Percentiles rank a stretch among this genome's conserved stretches.
phyloP scores from a whole-genome alignment of 2,797 vertebrate genomes.

The Microctenopoma lineatum region DNA sequence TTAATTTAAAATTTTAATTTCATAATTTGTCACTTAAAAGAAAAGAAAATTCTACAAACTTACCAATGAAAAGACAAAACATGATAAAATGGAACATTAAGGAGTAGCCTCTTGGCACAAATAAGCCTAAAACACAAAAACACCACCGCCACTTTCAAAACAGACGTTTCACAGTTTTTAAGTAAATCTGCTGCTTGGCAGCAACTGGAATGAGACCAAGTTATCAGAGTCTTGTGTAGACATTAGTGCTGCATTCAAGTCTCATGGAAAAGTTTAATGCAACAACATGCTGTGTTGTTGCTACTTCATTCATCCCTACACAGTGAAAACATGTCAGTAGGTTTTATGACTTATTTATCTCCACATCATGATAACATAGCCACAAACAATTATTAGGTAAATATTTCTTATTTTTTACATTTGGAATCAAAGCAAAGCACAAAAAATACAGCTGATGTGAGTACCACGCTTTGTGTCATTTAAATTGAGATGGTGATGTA shows the following conservation, averaged over 20 bases:
- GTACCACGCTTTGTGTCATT: no score
- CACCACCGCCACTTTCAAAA: slow-evolving; percentile 3
- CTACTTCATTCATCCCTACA: no score
- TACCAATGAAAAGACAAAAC: slow-evolving; percentile 10
- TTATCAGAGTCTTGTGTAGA: neutral
- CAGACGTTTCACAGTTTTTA: slow-evolving; percentile 65
- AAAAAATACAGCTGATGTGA: neutral
- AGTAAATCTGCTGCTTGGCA: slow-evolving; percentile 33
- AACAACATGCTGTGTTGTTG: neutral
- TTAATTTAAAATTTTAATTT: slow-evolving; percentile 12
- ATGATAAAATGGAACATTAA: slow-evolving; percentile 30
- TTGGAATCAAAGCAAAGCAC: neutral
- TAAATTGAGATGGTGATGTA: neutral
- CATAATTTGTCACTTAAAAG: neutral
- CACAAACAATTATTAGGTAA: no score
- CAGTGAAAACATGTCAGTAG: no score
- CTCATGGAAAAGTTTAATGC: neutral
- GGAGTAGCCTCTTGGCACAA: slow-evolving; percentile 32
- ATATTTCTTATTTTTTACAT: neutral
- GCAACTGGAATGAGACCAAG: slow-evolving; percentile 15
- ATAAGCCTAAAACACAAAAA: neutral
- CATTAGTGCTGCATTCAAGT: slow-evolving; percentile 31
- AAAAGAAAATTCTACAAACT: neutral
- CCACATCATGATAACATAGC: neutral
- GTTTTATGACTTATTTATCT: neutral